A percentile compares a stretch with the other conserved stretches of the same genome.
Evolutionary conservation across 1,140 invertebrate species (phyloP).

Genomic region (Ditylenchus dipsaci): DNA sequence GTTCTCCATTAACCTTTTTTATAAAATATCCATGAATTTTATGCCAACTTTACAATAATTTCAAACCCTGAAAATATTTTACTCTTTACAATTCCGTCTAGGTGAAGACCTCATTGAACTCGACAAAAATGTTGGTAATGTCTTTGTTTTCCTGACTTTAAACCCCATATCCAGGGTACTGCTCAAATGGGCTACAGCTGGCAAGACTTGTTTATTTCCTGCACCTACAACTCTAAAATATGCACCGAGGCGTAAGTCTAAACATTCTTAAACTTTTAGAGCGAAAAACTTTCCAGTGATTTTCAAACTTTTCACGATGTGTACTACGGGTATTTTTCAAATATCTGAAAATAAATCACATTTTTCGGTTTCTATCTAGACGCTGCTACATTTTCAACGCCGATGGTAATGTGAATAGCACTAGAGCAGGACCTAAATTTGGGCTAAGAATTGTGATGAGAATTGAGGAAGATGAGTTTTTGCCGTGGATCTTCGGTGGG

Average conservation of each 20-base stretch:
- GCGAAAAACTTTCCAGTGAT: conserved; percentile 24
- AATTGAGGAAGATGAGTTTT: conserved; percentile 29
- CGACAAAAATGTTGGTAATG: not conserved
- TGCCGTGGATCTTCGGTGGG: conserved; percentile 38
- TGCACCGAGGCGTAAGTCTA: conserved; percentile 26
- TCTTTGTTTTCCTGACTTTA: no score
- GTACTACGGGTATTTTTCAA: conserved; percentile 19
- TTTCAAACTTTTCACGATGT: conserved; percentile 28
- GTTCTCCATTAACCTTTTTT: no score
- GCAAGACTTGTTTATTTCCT: conserved; percentile 35
- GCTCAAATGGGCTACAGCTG: conserved; percentile 26
- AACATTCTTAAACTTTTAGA: not conserved
- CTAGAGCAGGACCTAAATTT: conserved; percentile 40
- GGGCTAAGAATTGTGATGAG: conserved; percentile 39
- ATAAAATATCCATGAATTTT: no score
- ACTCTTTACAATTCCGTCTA: no score
- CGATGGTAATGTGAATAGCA: conserved; percentile 15
- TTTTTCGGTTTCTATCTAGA: not conserved
- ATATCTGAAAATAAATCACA: not conserved
- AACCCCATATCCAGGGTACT: not conserved
- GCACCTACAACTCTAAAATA: conserved; percentile 39
- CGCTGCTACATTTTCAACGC: conserved; percentile 32
- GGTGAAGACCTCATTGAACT: not conserved
- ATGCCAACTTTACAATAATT: no score
- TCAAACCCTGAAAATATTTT: no score